phyloP scores from a whole-genome alignment of 2,113 vertebrate species.

The Oreochromis niloticus region DNA sequence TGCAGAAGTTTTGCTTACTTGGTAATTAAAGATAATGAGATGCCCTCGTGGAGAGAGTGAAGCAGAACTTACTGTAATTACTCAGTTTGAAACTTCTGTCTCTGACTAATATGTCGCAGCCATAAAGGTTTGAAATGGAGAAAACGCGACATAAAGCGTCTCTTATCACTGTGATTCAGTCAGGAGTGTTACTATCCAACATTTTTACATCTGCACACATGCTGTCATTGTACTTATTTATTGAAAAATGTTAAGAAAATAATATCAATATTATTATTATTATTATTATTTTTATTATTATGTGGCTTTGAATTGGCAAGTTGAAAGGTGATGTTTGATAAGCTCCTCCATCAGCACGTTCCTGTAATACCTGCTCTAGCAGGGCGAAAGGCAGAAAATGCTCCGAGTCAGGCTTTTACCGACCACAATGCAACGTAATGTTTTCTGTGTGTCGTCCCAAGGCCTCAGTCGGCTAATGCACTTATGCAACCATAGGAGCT shows the following conservation, averaged over 20 bases:
- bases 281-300: background rate
- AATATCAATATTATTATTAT: background rate
- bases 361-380: background rate
- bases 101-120: background rate
- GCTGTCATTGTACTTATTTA: background rate
- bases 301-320: background rate
- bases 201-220: background rate
- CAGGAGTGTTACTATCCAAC: background rate
- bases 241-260: background rate
- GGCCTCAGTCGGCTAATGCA: slow-evolving; percentile 32
- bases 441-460: background rate
- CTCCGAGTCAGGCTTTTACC: background rate
- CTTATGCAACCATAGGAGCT: slow-evolving; percentile 13
- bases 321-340: background rate
- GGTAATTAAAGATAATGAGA: background rate
- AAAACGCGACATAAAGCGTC: background rate
- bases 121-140: background rate
- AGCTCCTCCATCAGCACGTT: background rate
- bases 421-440: background rate
- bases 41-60: background rate
- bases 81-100: background rate
- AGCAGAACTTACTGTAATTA: background rate
- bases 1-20: background rate
- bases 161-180: background rate
- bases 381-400: background rate